phyloP scores from a whole-genome alignment of 2,113 vertebrate genomes.

The Ailuropoda melanoleuca region DNA sequence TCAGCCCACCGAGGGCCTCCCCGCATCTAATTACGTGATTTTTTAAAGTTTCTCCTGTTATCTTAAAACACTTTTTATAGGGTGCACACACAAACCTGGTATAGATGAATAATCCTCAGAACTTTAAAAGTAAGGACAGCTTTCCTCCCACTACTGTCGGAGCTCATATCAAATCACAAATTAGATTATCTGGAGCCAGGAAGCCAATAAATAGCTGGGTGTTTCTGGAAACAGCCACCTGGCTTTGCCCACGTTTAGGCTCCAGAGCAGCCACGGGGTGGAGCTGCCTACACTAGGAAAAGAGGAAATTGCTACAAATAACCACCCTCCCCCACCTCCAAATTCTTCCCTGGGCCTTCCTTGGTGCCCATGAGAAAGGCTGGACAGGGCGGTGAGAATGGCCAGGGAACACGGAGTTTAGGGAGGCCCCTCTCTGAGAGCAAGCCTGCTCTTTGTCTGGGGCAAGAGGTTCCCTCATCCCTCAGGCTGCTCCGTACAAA shows the following conservation, averaged over 20 bases:
- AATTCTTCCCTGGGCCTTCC: background rate
- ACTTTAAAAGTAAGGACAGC: background rate
- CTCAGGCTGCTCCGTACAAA: background rate
- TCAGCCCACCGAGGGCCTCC: accelerated
- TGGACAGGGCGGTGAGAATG: accelerated
- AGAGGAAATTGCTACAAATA: background rate
- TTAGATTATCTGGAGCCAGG: background rate
- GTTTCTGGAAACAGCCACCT: background rate
- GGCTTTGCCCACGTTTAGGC: background rate
- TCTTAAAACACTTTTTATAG: background rate
- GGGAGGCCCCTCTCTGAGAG: background rate
- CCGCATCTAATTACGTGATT: background rate
- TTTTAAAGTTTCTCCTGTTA: background rate
- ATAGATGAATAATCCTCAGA: background rate
- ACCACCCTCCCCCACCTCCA: too few relatives aligned
- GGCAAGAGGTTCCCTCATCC: background rate
- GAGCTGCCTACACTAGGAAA: background rate
- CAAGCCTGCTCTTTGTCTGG: background rate
- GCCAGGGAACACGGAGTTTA: too few relatives aligned
- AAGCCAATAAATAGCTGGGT: background rate
- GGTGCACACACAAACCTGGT: background rate
- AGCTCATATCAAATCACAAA: background rate
- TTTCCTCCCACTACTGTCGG: background rate
- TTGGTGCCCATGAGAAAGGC: background rate
- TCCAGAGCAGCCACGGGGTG: background rate